Base-by-base conservation (phyloP, 2,797 vertebrate genomes). In the Rhinatrema bivittatum region DNA sequence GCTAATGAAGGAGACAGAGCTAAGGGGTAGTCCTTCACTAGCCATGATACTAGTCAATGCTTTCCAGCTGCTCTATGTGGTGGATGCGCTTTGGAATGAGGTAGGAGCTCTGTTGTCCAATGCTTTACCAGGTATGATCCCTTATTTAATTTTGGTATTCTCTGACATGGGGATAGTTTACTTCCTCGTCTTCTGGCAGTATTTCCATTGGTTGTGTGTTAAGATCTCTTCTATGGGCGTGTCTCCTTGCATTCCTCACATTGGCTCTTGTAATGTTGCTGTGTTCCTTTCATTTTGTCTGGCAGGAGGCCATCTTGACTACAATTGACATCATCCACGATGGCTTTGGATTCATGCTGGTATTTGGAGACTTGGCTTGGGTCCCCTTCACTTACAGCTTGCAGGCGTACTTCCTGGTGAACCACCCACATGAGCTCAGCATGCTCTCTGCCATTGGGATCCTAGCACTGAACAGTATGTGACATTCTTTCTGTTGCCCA, bases 251-350 rank as follows among this genome's bases (percentile, higher is more conserved):
- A n/a, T n/a, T n/a, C n/a, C n/a, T n/a, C n/a, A n/a, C n/a, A n/a
- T n/a, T n/a, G n/a, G n/a, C n/a, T n/a, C n/a, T n/a, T n/a, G n/a
- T n/a, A n/a, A n/a, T n/a, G n/a, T n/a, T n/a, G n/a, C n/a, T n/a
- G n/a, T 4, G n/a, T 15, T 10, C 35, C 25, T 29, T 45, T 18
- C 13, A n/a, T 32, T 13, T 6, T 16, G n/a, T 33, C 26, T 26
- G 36, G 39, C 72, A 94, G 92, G 91, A 93, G 53, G 88, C 88
- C 1, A 51, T 94, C 27, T 79, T 95, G 26, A 93, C 88, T 20
- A 92, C 91, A 32, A 93, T 95, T 89, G 92, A 95, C 62, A 94
- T 95, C 9, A 82, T 84, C 5, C 91, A 91, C 1, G 91, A 94
- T 2, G 92, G 91, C 4, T 94, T 94, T 38, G 92, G 92, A 28